These are phyloP conservation scores for Astropecten irregularis DNA, from an alignment of 53 echinoderm and acorn worm genomes.

Conservation along the genomic window DNA sequence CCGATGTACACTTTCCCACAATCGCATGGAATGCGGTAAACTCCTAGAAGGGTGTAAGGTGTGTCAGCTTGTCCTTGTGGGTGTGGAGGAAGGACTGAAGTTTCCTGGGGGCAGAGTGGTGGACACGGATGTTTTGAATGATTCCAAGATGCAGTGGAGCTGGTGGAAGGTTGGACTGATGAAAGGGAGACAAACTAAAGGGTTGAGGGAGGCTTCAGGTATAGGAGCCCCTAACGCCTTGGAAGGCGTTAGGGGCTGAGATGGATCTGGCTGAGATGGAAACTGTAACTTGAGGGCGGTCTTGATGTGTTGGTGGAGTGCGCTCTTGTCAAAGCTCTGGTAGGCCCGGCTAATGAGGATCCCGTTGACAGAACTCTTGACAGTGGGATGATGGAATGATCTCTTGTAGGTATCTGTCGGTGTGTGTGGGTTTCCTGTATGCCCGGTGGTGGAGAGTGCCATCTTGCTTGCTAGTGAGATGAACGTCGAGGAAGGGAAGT, in stretches of 20 bases:
- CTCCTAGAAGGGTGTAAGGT: constrained; percentile 3
- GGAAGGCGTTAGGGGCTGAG: background rate
- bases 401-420: constrained; percentile 2
- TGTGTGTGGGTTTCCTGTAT: constrained; percentile 20
- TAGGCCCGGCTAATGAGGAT: background rate
- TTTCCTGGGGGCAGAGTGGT: background rate
- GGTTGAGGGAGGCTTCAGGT: too few species aligned
- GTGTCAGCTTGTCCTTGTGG: constrained; percentile 25
- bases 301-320: background rate
- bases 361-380: too few species aligned
- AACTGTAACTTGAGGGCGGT: background rate
- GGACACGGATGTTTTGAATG: too few species aligned
- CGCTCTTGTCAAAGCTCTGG: background rate
- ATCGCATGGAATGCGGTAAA: constrained; percentile 31
- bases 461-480: too few species aligned
- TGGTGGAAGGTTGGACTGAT: too few species aligned
- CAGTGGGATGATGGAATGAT: background rate
- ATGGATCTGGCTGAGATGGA: too few species aligned
- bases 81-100: constrained; percentile 1
- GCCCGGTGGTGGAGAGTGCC: too few species aligned
- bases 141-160: background rate
- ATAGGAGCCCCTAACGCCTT: background rate
- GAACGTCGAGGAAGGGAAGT: background rate
- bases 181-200: too few species aligned
- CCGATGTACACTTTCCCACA: constrained; percentile 31